Conservation (phyloP, 1,140 invertebrate genomes). For the Saxidomus purpurata region DNA sequence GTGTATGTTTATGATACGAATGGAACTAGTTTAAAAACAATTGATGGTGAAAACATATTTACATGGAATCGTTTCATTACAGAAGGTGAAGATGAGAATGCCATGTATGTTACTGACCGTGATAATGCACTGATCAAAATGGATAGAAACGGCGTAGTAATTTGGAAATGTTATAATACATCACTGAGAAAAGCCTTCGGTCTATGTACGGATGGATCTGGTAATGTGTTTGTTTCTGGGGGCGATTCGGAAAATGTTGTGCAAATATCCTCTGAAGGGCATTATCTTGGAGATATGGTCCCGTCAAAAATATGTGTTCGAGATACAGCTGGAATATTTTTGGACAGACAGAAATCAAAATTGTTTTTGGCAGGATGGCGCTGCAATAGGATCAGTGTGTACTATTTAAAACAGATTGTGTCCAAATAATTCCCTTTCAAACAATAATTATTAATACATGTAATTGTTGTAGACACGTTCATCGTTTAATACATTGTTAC, state of each 20-base stretch:
- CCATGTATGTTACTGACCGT: background rate
- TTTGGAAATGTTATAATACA: background rate
- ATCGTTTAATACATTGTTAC: no score
- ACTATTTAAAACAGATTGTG: background rate
- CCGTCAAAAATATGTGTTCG: background rate
- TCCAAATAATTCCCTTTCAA: background rate
- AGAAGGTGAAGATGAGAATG: background rate
- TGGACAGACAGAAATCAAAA: no score
- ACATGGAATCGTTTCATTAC: background rate
- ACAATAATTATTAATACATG: no score
- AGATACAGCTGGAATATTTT: background rate
- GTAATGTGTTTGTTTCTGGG: background rate
- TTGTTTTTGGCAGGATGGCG: background rate
- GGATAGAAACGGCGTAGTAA: background rate
- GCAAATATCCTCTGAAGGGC: background rate
- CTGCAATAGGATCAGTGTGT: background rate
- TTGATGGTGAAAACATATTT: background rate
- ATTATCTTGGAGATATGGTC: background rate
- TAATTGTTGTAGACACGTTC: no score
- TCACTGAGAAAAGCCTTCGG: background rate
- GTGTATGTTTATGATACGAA: background rate
- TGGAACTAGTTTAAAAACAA: background rate
- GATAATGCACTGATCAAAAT: background rate
- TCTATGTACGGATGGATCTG: conserved; percentile 3
- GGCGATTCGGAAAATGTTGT: background rate